phyloP scores from a whole-genome alignment of 2,113 vertebrate genomes.

The Tragelaphus scriptus region DNA sequence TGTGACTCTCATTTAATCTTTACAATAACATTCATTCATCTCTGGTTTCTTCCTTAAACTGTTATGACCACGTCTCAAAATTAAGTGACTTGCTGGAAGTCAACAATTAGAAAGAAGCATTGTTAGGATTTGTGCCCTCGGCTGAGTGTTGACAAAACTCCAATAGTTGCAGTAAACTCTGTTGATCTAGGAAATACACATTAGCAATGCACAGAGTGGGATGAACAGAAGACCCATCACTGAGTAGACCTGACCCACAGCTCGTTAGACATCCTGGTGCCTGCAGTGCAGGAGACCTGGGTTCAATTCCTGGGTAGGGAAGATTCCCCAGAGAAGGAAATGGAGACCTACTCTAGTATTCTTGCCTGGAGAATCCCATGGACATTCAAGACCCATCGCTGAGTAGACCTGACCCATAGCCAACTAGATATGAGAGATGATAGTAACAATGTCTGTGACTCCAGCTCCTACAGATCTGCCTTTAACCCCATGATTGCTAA shows the following conservation, averaged over 20 bases:
- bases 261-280: not conserved
- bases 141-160: not conserved
- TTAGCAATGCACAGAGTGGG: not conserved
- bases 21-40: not conserved
- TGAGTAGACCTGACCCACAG: not conserved
- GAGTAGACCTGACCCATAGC: not conserved
- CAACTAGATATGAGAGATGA: not conserved
- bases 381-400: not conserved
- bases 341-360: not conserved
- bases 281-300: not conserved
- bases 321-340: not conserved
- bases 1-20: not conserved
- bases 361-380: not conserved
- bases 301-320: not conserved
- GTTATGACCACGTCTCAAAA: not conserved
- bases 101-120: not conserved
- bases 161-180: not conserved
- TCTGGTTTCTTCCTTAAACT: not conserved
- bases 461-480: not conserved
- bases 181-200: not conserved
- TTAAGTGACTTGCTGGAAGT: not conserved
- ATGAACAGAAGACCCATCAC: not conserved
- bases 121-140: not conserved
- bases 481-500: not conserved
- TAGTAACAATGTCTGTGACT: not conserved